Evolutionary conservation across 2,888 invertebrate genomes (phyloP).

Genomic region (Watsonalla cultraria): DNA sequence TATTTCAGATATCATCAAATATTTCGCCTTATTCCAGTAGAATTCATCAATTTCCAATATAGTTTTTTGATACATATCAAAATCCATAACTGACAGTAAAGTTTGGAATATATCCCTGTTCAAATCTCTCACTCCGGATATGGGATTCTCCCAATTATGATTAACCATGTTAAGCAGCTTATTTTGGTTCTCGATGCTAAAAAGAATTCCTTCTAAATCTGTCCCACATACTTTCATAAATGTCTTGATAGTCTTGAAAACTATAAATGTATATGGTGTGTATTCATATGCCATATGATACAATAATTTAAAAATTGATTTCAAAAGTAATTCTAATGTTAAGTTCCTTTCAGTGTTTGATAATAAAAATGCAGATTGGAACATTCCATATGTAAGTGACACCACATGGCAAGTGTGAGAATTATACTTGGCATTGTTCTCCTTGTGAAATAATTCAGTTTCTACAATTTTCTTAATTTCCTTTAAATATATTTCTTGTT

Average conservation of each 20-base stretch:
- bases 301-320: constrained; percentile 42
- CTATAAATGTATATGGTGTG: constrained; percentile 71
- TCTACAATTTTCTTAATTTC: constrained; percentile 33
- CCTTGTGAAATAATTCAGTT: constrained; percentile 26
- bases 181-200: constrained; percentile 43
- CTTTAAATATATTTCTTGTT: constrained; percentile 37
- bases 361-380: constrained; percentile 56
- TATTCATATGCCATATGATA: constrained; percentile 65
- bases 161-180: constrained; percentile 70
- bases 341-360: constrained; percentile 17
- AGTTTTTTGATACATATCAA: constrained; percentile 33
- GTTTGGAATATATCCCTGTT: constrained; percentile 71
- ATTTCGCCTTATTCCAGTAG: constrained; percentile 80
- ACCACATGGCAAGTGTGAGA: constrained; percentile 31
- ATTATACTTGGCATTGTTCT: constrained; percentile 17
- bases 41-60: constrained; percentile 57
- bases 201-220: constrained; percentile 39
- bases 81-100: constrained; percentile 38
- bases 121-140: constrained; percentile 75
- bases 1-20: constrained; percentile 75
- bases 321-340: constrained; percentile 28
- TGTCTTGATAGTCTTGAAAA: constrained; percentile 69
- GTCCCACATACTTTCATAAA: constrained; percentile 59
- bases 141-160: constrained; percentile 81
- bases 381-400: constrained; percentile 66